Conservation (phyloP, 2,888 invertebrate species). For the Lysandra coridon region DNA sequence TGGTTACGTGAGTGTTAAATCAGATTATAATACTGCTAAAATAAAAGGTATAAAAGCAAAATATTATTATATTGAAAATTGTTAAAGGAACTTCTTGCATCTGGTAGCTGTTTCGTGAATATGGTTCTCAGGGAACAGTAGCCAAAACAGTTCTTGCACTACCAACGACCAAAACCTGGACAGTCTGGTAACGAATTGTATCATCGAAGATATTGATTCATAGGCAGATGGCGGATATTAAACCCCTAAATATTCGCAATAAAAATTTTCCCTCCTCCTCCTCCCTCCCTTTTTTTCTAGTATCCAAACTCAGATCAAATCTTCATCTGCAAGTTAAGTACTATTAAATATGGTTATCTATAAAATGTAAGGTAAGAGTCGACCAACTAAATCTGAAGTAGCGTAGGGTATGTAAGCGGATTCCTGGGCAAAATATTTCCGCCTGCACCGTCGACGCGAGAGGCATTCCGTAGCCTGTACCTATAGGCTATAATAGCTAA, state of each 20-base stretch:
- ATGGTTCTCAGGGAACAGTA: too few relatives aligned
- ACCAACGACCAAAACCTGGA: too few relatives aligned
- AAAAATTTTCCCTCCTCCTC: too few relatives aligned
- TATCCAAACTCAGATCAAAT: neutral
- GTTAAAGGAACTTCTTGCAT: too few relatives aligned
- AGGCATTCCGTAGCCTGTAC: constrained; percentile 13
- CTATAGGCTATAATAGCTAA: neutral
- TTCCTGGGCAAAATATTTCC: constrained; percentile 27
- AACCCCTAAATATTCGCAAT: too few relatives aligned
- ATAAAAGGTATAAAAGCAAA: neutral
- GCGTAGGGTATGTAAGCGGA: constrained; percentile 15
- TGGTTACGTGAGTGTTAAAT: neutral
- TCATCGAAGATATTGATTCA: too few relatives aligned
- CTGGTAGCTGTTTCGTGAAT: too few relatives aligned
- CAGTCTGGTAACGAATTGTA: too few relatives aligned
- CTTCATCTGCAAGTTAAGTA: too few relatives aligned
- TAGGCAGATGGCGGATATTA: too few relatives aligned
- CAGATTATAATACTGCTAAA: neutral
- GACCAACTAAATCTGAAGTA: constrained; percentile 10
- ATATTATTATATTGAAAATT: neutral
- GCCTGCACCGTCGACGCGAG: constrained; percentile 17
- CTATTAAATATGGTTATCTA: too few relatives aligned
- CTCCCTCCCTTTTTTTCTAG: neutral
- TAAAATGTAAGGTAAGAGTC: neutral
- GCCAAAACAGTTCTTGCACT: too few relatives aligned